phyloP scores from a whole-genome alignment of 2,113 vertebrate species.

The Prinia subflava region DNA sequence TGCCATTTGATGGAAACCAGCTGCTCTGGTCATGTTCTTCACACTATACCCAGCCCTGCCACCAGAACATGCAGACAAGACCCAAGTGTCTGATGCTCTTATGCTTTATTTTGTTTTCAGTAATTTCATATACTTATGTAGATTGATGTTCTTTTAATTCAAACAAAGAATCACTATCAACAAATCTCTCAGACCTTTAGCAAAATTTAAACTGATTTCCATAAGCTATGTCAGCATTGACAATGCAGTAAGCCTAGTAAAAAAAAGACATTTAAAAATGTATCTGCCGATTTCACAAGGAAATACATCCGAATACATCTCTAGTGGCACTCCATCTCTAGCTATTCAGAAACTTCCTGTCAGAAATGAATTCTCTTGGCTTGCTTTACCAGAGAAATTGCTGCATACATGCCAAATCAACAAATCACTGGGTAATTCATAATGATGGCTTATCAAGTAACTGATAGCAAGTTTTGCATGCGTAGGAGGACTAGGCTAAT shows the following conservation, averaged over 20 bases:
- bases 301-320: not conserved
- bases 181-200: not conserved
- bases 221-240: not conserved
- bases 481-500: not conserved
- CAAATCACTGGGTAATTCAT: not conserved
- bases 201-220: not conserved
- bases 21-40: not conserved
- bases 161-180: not conserved
- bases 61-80: not conserved
- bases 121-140: not conserved
- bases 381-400: not conserved
- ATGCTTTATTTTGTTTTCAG: not conserved
- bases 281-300: not conserved
- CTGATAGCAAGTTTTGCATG: not conserved
- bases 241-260: not conserved
- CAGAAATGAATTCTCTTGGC: not conserved
- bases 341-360: not conserved
- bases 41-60: not conserved
- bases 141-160: not conserved
- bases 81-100: not conserved
- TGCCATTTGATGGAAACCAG: not conserved
- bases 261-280: not conserved
- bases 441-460: not conserved
- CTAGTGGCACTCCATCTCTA: not conserved
- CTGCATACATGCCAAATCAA: not conserved